phyloP scores from a whole-genome alignment of 2,113 vertebrate species.

The Prinia subflava region DNA sequence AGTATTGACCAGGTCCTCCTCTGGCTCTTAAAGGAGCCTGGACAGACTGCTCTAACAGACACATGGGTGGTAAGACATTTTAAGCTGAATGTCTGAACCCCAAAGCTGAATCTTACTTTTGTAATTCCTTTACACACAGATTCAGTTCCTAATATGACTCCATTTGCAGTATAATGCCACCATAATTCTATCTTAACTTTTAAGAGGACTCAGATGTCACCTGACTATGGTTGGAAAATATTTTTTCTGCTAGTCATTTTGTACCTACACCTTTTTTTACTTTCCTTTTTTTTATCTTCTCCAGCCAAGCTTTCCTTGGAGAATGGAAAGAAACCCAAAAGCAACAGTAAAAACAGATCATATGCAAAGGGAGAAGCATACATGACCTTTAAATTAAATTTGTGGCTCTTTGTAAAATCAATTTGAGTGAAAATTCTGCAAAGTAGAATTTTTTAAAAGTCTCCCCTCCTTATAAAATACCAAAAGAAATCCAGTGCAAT shows the following conservation, averaged over 20 bases:
- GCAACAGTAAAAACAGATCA: background rate
- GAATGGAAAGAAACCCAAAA: background rate
- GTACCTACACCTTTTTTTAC: background rate
- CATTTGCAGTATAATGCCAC: background rate
- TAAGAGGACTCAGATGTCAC: background rate
- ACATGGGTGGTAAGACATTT: background rate
- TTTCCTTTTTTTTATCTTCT: background rate
- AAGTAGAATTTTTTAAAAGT: background rate
- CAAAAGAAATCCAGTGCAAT: background rate
- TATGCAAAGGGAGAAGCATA: background rate
- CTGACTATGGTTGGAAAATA: background rate
- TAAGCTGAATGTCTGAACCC: background rate
- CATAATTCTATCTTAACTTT: background rate
- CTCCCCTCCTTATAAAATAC: background rate
- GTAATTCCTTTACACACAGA: background rate
- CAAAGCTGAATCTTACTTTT: background rate
- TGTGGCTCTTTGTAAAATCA: background rate
- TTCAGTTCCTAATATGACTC: background rate
- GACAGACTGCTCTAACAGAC: background rate
- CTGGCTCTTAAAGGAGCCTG: background rate
- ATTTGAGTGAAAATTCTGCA: background rate
- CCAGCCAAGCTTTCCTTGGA: background rate
- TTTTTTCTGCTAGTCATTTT: background rate
- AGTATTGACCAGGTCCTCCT: background rate
- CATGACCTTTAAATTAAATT: background rate